A percentile compares a stretch with the other conserved stretches of the same genome.
Conservation (phyloP, 2,797 vertebrate genomes). For the Gadopsis marmoratus region DNA sequence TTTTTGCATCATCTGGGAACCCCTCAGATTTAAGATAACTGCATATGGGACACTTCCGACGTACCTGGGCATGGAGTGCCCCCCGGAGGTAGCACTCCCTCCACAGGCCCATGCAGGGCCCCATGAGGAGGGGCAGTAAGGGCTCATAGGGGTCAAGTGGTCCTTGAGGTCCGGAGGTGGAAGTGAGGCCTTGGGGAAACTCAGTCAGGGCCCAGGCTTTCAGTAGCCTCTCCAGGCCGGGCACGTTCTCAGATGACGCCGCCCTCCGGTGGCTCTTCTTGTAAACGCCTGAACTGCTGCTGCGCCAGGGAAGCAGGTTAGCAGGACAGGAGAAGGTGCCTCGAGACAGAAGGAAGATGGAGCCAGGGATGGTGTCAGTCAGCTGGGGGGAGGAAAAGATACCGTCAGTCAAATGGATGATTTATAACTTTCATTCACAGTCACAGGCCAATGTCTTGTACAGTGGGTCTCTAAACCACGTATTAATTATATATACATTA, state of each 20-base stretch:
- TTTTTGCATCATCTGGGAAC: background rate
- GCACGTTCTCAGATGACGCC: conserved; percentile 85
- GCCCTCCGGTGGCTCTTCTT: conserved; percentile 86
- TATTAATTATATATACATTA: no score
- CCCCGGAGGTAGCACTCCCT: conserved; percentile 93
- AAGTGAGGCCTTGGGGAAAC: conserved; percentile 45
- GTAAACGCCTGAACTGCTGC: conserved; percentile 80
- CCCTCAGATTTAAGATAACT: background rate
- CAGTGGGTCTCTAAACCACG: background rate
- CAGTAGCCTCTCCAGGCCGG: conserved; percentile 86
- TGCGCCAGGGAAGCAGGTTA: conserved; percentile 91
- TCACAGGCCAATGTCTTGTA: background rate
- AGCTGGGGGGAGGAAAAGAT: conserved; percentile 61
- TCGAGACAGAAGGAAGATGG: conserved; percentile 87
- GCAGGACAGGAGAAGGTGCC: conserved; percentile 86
- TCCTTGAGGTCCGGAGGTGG: conserved; percentile 63
- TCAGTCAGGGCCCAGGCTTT: conserved; percentile 74
- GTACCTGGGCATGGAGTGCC: conserved; percentile 90
- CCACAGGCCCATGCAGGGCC: conserved; percentile 91
- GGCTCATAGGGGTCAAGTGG: conserved; percentile 80
- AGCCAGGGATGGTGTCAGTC: conserved; percentile 71
- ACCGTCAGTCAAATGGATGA: background rate
- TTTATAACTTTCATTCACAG: background rate
- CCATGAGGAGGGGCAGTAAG: conserved; percentile 88
- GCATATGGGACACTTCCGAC: background rate